Evolutionary conservation across 1,140 invertebrate genomes (phyloP).

Genomic region (Drosophila kanapiae): DNA sequence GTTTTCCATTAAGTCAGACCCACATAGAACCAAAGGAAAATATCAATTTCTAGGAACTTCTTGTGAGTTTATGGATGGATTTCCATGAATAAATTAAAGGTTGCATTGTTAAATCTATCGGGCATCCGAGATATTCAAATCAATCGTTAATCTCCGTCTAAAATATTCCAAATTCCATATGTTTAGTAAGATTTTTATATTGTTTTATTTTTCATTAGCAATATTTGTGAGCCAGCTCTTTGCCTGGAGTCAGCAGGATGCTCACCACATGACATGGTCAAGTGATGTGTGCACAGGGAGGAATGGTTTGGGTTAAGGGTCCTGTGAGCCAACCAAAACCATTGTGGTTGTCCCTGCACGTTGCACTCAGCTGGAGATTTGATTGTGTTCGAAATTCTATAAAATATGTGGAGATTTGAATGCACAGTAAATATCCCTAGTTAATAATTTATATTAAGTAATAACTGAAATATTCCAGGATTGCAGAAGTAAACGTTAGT

Average conservation of each 20-base stretch:
- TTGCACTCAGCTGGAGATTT: conserved; percentile 6
- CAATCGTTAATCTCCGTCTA: background rate
- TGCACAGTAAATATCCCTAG: too few species aligned
- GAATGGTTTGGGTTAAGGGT: background rate
- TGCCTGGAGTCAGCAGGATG: background rate
- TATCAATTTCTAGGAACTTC: background rate
- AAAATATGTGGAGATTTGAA: background rate
- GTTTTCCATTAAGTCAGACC: background rate
- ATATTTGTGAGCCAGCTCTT: conserved; percentile 2
- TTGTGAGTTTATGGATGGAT: background rate
- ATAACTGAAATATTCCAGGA: background rate
- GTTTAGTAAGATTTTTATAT: background rate
- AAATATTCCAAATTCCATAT: background rate
- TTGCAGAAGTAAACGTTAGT: too few species aligned
- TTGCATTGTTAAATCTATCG: background rate
- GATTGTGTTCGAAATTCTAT: background rate
- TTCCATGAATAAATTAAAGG: background rate
- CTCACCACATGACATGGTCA: conserved; percentile 12
- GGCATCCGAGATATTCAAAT: background rate
- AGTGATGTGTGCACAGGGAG: background rate
- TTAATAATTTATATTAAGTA: background rate
- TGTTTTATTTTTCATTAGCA: background rate
- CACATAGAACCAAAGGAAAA: background rate
- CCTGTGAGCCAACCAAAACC: background rate
- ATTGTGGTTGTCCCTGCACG: conserved; percentile 15